Evolutionary conservation across 2,888 invertebrate species (phyloP), one percentile per base, ranked within the genome.

Genomic region (Latheticus oryzae): DNA sequence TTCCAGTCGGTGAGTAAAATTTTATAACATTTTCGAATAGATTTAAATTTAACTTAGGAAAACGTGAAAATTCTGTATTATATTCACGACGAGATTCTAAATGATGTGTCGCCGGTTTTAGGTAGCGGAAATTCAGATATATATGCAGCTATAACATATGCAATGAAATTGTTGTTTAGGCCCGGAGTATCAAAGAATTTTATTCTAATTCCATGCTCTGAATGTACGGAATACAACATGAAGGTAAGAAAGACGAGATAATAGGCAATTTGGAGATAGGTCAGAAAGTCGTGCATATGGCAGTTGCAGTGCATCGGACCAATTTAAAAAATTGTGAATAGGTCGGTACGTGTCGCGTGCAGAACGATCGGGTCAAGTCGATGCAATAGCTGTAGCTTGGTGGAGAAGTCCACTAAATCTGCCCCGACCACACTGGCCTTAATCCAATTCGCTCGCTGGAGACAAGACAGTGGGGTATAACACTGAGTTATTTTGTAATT

Each of bases 171-270:
- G 35, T 85, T 89, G 55, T 93, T 91, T 82, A 84, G 95, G 19
- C 85, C 93, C 1, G 95, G 90, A 0, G 93, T 90, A 13, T 89
- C 93, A 0, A 90, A 92, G 73, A 90, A 89, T 1, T 87, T 95
- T 62, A 82, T 95, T 58, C 80, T 95, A 28, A 74, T 95, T 71
- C 90, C 93, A 0, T 95, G 95, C 78, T 85, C 88, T 5, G 83
- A 83, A 45, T 95, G 95, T 75, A 84, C 86, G 61, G 82, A 85
- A 2, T 76, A 79, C 26, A 82, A 84, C 64, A 90, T 90, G 86
- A 84, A 83, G 79, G 90, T 90, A 79, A 78, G 76, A 50, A 35
- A 19, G 15, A 17, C 23, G 33, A 33, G 32, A 40, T 5, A 19
- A 50, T 37, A 19, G 50, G 13, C 50, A 50, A 50, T 50, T 45